Evolutionary conservation across 1,140 invertebrate genomes (phyloP).

Genomic region (Trichonephila inaurata): DNA sequence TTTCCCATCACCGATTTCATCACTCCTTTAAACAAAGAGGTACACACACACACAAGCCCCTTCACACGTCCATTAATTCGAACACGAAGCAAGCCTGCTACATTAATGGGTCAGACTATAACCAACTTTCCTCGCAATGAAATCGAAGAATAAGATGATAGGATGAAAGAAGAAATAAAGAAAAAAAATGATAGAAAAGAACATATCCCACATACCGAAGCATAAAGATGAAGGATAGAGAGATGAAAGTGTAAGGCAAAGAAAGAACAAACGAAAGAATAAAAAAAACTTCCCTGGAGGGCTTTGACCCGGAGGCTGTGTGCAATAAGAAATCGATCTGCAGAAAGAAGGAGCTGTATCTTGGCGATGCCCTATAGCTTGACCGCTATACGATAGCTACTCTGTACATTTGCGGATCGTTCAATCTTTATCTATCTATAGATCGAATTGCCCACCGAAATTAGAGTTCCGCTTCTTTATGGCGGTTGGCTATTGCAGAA

Average conservation of each 20-base stretch:
- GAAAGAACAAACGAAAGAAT: neutral
- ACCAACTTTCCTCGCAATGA: conserved; percentile 39
- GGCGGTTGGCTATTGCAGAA: neutral
- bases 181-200: neutral
- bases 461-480: conserved; percentile 24
- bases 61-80: neutral
- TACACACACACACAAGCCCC: neutral
- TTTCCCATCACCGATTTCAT: conserved; percentile 8
- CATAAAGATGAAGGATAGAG: neutral
- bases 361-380: conserved; percentile 22
- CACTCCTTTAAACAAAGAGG: neutral
- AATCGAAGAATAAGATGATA: conserved; percentile 11
- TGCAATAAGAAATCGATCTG: conserved; percentile 58
- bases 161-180: neutral
- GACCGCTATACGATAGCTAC: conserved; percentile 44
- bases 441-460: neutral
- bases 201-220: conserved; percentile 31
- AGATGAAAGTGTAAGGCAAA: neutral
- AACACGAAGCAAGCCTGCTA: neutral
- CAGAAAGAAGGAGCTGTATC: neutral
- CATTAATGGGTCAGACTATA: neutral
- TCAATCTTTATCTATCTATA: conserved; percentile 51
- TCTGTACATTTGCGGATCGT: neutral
- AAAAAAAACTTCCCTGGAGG: neutral
- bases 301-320: conserved; percentile 42